These are phyloP conservation scores for Myrmecophaga tridactyla DNA, from an alignment of 2,113 vertebrate genomes.

Conservation along the genomic window DNA sequence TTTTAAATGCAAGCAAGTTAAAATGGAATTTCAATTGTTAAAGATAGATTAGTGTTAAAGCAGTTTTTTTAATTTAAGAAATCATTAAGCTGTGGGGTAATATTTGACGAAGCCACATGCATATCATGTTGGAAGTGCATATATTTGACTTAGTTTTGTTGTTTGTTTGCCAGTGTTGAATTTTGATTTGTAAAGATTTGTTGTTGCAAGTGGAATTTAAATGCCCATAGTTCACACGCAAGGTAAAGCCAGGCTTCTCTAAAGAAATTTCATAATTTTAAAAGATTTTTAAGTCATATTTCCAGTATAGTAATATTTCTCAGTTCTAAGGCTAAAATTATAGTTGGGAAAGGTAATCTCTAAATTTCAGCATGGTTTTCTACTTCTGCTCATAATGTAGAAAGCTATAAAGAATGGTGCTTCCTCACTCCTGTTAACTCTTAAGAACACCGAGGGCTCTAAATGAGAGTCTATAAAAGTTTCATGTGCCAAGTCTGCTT, in stretches of 20 bases:
- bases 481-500: too few relatives aligned
- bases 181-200: not conserved
- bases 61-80: not conserved
- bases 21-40: not conserved
- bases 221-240: not conserved
- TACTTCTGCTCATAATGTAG: not conserved
- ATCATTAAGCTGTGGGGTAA: not conserved
- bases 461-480: too few relatives aligned
- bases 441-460: too few relatives aligned
- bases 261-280: not conserved
- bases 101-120: not conserved
- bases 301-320: not conserved
- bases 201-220: not conserved
- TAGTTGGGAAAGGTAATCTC: not conserved
- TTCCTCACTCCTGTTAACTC: too few relatives aligned
- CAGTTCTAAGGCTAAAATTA: not conserved
- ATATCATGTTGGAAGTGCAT: not conserved
- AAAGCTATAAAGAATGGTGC: not conserved
- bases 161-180: not conserved
- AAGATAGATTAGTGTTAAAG: not conserved
- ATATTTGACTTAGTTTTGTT: not conserved
- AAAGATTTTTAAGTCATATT: not conserved
- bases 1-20: not conserved
- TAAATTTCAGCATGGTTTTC: not conserved
- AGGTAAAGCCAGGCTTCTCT: not conserved